Evolutionary conservation across 2,888 invertebrate species (phyloP).

Genomic region (Elgonia sp.): DNA sequence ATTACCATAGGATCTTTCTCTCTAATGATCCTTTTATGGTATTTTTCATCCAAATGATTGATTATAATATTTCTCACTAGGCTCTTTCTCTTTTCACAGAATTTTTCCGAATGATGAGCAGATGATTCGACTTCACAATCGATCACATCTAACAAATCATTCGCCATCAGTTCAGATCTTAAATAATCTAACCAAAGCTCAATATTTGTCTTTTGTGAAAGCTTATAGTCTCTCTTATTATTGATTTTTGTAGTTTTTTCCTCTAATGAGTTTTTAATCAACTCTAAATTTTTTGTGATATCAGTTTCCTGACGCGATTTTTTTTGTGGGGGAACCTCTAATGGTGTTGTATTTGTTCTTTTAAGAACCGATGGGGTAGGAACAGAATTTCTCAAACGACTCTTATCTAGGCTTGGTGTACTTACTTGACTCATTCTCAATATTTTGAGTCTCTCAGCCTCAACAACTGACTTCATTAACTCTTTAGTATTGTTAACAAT

Average conservation of each 20-base stretch:
- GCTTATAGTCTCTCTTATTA: conserved; percentile 68
- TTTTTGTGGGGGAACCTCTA: too few relatives aligned
- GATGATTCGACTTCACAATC: conserved; percentile 35
- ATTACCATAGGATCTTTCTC: conserved; percentile 71
- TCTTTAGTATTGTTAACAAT: too few relatives aligned
- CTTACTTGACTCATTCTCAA: too few relatives aligned
- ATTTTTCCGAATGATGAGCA: background rate
- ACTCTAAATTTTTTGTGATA: too few relatives aligned
- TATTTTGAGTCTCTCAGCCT: too few relatives aligned
- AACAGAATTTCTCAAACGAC: too few relatives aligned
- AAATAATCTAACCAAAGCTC: conserved; percentile 73
- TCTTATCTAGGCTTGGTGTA: too few relatives aligned
- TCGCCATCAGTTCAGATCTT: conserved; percentile 66
- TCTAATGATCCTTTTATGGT: conserved; percentile 67
- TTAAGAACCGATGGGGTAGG: too few relatives aligned
- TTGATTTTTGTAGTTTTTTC: conserved; percentile 32
- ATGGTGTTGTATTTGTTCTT: too few relatives aligned
- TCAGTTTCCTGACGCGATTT: too few relatives aligned
- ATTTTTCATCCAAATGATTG: conserved; percentile 14
- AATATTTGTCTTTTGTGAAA: conserved; percentile 65
- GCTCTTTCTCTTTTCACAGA: background rate
- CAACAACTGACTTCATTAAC: too few relatives aligned
- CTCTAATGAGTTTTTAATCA: background rate
- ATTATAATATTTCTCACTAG: conserved; percentile 8
- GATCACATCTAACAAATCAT: conserved; percentile 66